Evolutionary conservation across 2,888 invertebrate species (phyloP).

Genomic region (Ethmia dodecea): DNA sequence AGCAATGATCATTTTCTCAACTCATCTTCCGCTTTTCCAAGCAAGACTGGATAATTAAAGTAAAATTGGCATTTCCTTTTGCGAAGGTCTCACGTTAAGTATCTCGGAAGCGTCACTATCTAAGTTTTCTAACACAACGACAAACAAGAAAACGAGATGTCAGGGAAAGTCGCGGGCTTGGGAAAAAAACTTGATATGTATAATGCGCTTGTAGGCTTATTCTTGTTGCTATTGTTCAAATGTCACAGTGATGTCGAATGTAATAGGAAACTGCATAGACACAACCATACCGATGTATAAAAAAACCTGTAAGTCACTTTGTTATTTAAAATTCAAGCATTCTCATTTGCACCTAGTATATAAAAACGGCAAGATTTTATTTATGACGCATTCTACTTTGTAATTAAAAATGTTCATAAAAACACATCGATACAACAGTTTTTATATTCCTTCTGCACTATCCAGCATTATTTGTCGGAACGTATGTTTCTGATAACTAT

Average conservation of each 20-base stretch:
- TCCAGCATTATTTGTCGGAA: conserved; percentile 13
- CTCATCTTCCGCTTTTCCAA: conserved; percentile 40
- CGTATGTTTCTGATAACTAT: conserved; percentile 18
- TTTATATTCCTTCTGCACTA: conserved; percentile 3
- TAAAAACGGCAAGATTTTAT: conserved; percentile 2
- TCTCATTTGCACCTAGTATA: background rate
- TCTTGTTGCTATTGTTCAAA: too few relatives aligned
- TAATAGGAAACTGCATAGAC: too few relatives aligned
- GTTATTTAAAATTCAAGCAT: too few relatives aligned
- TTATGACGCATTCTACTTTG: conserved; percentile 7
- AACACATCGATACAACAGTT: conserved; percentile 6
- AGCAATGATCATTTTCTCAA: conserved; percentile 1
- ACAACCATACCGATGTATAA: too few relatives aligned
- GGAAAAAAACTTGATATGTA: conserved; percentile 1
- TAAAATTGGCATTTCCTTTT: conserved; percentile 40
- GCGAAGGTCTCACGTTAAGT: conserved; percentile 38
- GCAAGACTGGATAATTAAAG: conserved; percentile 29
- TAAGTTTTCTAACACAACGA: conserved; percentile 35
- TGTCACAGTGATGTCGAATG: too few relatives aligned
- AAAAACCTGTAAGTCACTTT: too few relatives aligned
- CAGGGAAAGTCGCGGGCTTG: conserved; percentile 23
- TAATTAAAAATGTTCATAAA: conserved; percentile 10
- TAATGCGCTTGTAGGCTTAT: background rate
- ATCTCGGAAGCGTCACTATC: conserved; percentile 43
- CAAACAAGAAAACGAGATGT: conserved; percentile 31